Conservation (phyloP, 1,140 invertebrate genomes). For the Penaeus chinensis region DNA sequence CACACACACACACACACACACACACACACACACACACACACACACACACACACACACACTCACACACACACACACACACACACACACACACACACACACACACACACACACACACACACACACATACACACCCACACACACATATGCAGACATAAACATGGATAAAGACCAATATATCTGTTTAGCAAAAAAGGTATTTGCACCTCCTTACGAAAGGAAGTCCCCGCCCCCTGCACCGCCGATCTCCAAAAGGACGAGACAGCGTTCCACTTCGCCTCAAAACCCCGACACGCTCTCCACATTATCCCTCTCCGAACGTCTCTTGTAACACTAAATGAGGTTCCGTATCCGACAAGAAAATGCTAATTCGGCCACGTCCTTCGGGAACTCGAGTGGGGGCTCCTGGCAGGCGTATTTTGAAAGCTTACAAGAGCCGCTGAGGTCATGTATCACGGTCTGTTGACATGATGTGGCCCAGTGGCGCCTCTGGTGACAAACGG, state of each 20-base stretch:
- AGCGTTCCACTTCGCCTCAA: no score
- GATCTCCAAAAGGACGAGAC: background rate
- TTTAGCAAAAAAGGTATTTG: no score
- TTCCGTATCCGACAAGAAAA: conserved; percentile 33
- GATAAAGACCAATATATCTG: background rate
- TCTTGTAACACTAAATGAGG: conserved; percentile 38
- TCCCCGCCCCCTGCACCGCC: no score
- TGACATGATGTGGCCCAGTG: conserved; percentile 49
- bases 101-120: no score
- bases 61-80: no score
- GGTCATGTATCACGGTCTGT: conserved; percentile 46
- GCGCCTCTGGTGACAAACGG: conserved; percentile 44
- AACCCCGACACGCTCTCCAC: background rate
- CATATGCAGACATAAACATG: background rate
- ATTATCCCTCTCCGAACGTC: background rate
- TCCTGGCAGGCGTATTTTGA: conserved; percentile 21
- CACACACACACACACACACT: no score
- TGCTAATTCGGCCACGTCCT: conserved; percentile 22
- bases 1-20: no score
- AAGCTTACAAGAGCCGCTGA: conserved; percentile 22
- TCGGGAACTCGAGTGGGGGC: background rate
- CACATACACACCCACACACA: no score
- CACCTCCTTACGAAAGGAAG: no score
- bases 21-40: no score
- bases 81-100: no score